Base-by-base conservation (phyloP, 1,140 invertebrate genomes). In the Drosophila serrata region DNA sequence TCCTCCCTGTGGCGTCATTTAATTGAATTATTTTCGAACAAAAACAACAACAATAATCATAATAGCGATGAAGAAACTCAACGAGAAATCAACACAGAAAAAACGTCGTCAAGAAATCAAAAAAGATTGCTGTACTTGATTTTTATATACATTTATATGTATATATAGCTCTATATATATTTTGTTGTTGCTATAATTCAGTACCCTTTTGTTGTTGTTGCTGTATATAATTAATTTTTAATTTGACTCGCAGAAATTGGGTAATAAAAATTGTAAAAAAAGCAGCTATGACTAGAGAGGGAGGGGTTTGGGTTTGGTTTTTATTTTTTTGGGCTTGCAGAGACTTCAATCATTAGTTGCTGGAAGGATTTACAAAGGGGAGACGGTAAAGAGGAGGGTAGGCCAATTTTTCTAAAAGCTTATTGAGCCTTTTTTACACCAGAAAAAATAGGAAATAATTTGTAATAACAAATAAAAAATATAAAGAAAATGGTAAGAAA, bases 11-110 rank as follows among this genome's bases (percentile, higher is more conserved):
- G 81, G 81, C 81, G 81, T 87, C 77, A 87, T 82, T 87, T 87
- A 87, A 87, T 87, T 87, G 84, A 88, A 88, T 87, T 88, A 87
- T 87, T 88, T 88, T 87, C 75, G 82, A 86, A 82, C 82, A 73
- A 82, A 79, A 84, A 80, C 82, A 73, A 82, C 82, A 84, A 80
- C 74, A 82, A 75, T 65, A 78, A 69, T 27, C 40, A 37, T 61
- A 22, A 53, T 13, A 39, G 7, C 27, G 33, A 63, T 45, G 35
- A 27, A 39, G 39, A 64, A 68, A 53, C 49, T 53, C 31, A 19
- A 53, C 49, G 31, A 70, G 39, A 75, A 53, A 59, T 60, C 53
- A 67, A 72, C 46, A 58, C 43, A 80, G 72, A 29, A 48, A 79
- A 85, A 68, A n/a, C 72, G 75, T 79, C 75, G 70, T 79, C 69